These are phyloP conservation scores for Puntigrus tetrazona DNA, from an alignment of 2,113 vertebrate species.

Conservation along the genomic window DNA sequence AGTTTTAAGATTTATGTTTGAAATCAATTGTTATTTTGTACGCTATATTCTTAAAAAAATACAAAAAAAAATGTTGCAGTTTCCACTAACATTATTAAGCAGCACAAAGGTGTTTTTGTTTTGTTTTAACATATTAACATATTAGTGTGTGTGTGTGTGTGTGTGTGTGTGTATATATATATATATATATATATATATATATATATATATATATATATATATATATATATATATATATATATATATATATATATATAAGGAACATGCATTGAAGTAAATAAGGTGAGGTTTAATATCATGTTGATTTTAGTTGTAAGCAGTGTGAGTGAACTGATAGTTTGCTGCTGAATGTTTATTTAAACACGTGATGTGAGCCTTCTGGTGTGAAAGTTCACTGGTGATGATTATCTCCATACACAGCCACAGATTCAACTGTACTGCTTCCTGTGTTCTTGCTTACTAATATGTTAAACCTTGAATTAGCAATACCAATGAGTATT, in stretches of 20 bases:
- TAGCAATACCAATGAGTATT: neutral
- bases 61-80: no score
- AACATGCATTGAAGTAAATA: neutral
- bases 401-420: neutral
- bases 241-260: no score
- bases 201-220: no score
- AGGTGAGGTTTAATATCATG: neutral
- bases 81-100: no score
- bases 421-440: neutral
- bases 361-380: neutral
- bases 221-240: no score
- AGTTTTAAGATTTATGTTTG: neutral
- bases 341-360: neutral
- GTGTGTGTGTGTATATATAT: no score
- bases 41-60: no score
- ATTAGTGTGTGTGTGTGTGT: no score
- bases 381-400: neutral
- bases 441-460: constrained; percentile 14
- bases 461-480: neutral
- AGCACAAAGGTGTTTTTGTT: no score
- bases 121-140: no score
- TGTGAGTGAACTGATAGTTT: neutral
- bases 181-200: no score
- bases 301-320: neutral
- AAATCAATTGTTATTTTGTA: no score